Percentiles rank a stretch among this genome's conserved stretches.
Evolutionary conservation across 1,140 invertebrate species (phyloP).

Genomic region (Sipha flava): DNA sequence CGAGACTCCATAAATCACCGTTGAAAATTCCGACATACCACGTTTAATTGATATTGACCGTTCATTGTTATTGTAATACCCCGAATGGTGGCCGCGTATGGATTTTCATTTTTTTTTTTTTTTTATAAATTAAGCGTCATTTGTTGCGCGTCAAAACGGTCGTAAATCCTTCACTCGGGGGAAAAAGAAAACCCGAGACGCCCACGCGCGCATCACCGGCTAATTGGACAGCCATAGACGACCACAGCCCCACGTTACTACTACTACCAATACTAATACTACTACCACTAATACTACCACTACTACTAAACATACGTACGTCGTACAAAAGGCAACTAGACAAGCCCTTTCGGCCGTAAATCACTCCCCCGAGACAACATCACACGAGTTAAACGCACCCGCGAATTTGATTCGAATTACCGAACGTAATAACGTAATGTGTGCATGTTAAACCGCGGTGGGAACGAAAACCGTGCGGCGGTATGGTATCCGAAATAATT

Average conservation of each 20-base stretch:
- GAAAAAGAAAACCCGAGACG: slow-evolving; percentile 8
- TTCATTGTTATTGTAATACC: slow-evolving; percentile 19
- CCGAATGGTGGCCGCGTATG: neutral
- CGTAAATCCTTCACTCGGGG: slow-evolving; percentile 21
- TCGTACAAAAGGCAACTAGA: neutral
- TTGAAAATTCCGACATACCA: neutral
- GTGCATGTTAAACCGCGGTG: neutral
- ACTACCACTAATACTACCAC: too few relatives aligned
- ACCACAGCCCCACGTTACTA: neutral
- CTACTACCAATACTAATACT: too few relatives aligned
- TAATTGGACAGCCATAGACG: slow-evolving; percentile 25
- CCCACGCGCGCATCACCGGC: slow-evolving; percentile 18
- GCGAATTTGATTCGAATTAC: slow-evolving; percentile 17
- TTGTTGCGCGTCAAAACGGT: slow-evolving; percentile 32
- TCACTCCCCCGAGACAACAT: neutral
- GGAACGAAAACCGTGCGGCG: neutral
- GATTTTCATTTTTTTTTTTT: neutral
- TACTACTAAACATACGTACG: too few relatives aligned
- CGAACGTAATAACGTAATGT: too few relatives aligned
- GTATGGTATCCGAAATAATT: too few relatives aligned
- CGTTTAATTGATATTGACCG: slow-evolving; percentile 30
- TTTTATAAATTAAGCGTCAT: slow-evolving; percentile 31
- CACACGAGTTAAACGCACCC: neutral
- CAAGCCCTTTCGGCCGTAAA: slow-evolving; percentile 8
- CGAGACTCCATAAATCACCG: slow-evolving; percentile 20